Evolutionary conservation across 2,888 invertebrate species (phyloP), one percentile per base, ranked within the genome.

Genomic region (Tiliacea aurago): DNA sequence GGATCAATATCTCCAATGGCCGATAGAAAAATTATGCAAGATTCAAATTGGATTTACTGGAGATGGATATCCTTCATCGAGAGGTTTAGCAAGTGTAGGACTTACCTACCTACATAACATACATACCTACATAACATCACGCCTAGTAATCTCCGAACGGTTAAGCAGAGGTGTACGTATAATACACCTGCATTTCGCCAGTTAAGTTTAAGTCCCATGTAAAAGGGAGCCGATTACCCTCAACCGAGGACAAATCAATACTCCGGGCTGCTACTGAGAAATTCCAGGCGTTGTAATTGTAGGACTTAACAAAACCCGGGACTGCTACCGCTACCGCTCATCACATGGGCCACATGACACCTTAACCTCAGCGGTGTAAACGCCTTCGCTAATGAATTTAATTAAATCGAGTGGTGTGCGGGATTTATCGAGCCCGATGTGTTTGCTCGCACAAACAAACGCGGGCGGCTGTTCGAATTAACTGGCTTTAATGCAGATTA

Each of bases 381-480:
- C 74, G 80, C 76, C 80, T 69, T 67, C 66, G 72, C 74, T 86
- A 85, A 93, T 93, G 93, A 94, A 94, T 91, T 93, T 91, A 93
- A 94, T 94, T 93, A 93, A 93, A 92, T 90, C 91, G 86, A 89
- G 89, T 67, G 76, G 80, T 77, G 73, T 80, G 70, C 84, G 78
- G 81, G 87, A 88, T 85, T 86, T 83, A 85, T 86, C 74, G 69
- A 67, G 80, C 70, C 68, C 79, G 53, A 73, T 73, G 73, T 83
- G 84, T 84, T 83, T 70, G 69, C 53, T 56, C 37, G 23, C 20
- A 65, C 59, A 73, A 84, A 82, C 71, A 72, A 67, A 78, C 49
- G 10, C 33, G 33, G 33, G 47, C 64, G 41, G 41, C 51, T 77
- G 67, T 64, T 58, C 45, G 10, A 51, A 51, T 62, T 28, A 62